Evolutionary conservation across 2,888 invertebrate genomes (phyloP), one percentile per base, ranked within the genome.

Genomic region (Lacanobia wlatinum): DNA sequence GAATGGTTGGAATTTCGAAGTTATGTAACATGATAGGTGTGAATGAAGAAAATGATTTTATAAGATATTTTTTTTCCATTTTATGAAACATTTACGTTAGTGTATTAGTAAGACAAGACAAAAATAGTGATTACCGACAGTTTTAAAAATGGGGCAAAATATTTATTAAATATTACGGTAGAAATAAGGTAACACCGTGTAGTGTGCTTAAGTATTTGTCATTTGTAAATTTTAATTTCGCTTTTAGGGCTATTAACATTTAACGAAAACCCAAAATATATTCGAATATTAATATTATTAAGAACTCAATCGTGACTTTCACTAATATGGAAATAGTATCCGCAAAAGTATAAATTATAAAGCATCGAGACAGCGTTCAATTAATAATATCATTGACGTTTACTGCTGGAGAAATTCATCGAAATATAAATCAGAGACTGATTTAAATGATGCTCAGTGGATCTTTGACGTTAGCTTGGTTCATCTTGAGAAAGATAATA

Each of bases 231-330:
- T 18, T 16, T 9, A 40, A 43, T 48, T 48, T 58, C 38, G 1
- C 40, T 55, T 61, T 21, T 40, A 18, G 7, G 8, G 4, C 46
- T 28, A 40, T 40, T 60, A 40, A 62, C 28, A 6, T 50, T 16
- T 23, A 43, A 64, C 61, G 40, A 61, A 80, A 64, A n/a, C 16
- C n/a, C 4, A 10, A 7, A 23, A 52, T 5, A 23, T 34, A 48
- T 52, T 28, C 4, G 58, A 43, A 58, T 56, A 1, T 62, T 21
- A 61, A 78, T 48, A 21, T 43, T 16, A 38, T 50, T 28, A 63
- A 66, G 58, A 61, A 53, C 53, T 67, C 48, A 67, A 74, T 74
- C 64, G 53, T 62, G 61, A 83, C 88, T 89, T 88, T 89, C 86
- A 81, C 85, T 84, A 74, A 64, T 72, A 73, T 75, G 69, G 63